Conservation (phyloP, 1,140 invertebrate genomes). For the Reticulitermes speratus region DNA sequence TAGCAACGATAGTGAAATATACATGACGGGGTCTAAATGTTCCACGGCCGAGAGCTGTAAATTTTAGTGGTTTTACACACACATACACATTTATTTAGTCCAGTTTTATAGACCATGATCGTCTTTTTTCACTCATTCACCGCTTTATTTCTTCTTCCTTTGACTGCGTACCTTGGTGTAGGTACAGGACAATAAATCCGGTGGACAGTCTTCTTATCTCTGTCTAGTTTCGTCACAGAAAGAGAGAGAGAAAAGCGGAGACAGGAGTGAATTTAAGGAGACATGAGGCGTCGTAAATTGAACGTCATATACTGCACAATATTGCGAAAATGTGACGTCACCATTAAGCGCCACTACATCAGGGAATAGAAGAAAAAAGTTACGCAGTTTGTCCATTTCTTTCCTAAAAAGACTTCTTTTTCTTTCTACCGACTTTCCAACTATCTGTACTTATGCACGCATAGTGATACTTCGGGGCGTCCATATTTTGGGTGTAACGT, state of each 20-base stretch:
- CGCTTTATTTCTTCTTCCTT: background rate
- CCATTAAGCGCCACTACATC: background rate
- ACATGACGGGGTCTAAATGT: background rate
- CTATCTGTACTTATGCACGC: background rate
- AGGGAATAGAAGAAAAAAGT: background rate
- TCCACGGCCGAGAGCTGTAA: background rate
- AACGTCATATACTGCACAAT: background rate
- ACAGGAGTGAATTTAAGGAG: background rate
- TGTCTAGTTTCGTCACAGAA: background rate
- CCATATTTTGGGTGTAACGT: too few relatives aligned
- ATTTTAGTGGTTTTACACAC: too few relatives aligned
- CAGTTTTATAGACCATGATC: background rate
- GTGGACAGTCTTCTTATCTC: background rate
- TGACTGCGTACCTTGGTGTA: background rate
- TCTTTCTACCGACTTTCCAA: too few relatives aligned
- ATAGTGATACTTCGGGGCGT: too few relatives aligned
- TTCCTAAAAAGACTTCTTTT: too few relatives aligned
- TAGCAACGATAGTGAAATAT: background rate
- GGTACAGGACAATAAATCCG: constrained; percentile 4
- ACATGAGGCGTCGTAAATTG: constrained; percentile 13
- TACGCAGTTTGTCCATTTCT: too few relatives aligned
- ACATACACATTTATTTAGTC: background rate
- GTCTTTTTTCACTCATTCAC: background rate
- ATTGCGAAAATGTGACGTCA: background rate
- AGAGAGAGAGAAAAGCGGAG: background rate